These are phyloP conservation scores for Dinocampus coccinellae DNA, from an alignment of 2,888 invertebrate genomes.

Conservation along the genomic window DNA sequence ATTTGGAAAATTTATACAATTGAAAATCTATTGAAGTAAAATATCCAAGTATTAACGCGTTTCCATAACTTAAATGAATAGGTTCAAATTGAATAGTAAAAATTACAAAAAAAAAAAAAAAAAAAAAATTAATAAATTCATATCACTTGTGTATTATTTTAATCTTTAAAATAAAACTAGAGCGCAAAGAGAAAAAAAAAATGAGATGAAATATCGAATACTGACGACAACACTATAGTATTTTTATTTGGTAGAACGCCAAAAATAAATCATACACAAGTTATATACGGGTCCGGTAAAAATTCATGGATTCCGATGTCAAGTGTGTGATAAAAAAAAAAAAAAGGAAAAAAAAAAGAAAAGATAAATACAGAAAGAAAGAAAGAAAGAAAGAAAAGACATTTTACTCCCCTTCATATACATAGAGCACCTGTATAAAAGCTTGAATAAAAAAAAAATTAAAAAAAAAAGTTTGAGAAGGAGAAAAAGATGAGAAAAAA, in stretches of 20 bases:
- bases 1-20: not conserved
- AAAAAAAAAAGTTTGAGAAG: too few relatives aligned
- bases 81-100: too few relatives aligned
- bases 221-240: not conserved
- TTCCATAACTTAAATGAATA: too few relatives aligned
- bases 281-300: slow-evolving; percentile 4
- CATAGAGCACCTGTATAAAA: not conserved
- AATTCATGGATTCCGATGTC: slow-evolving; percentile 15
- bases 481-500: not conserved
- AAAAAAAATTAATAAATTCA: too few relatives aligned
- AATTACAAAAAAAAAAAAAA: too few relatives aligned
- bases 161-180: too few relatives aligned
- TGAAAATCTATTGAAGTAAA: not conserved
- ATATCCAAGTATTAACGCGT: not conserved
- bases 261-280: not conserved
- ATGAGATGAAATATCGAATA: not conserved
- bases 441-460: too few relatives aligned
- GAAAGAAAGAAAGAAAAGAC: too few relatives aligned
- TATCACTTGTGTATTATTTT: not conserved
- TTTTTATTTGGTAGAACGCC: not conserved
- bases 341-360: too few relatives aligned
- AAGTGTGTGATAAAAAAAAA: slow-evolving; percentile 4
- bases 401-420: not conserved
- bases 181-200: not conserved
- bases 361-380: too few relatives aligned